A percentile compares a stretch with the other conserved stretches of the same genome.
Evolutionary conservation across 2,113 vertebrate genomes (phyloP).

Genomic region (Thamnophis sirtalis): DNA sequence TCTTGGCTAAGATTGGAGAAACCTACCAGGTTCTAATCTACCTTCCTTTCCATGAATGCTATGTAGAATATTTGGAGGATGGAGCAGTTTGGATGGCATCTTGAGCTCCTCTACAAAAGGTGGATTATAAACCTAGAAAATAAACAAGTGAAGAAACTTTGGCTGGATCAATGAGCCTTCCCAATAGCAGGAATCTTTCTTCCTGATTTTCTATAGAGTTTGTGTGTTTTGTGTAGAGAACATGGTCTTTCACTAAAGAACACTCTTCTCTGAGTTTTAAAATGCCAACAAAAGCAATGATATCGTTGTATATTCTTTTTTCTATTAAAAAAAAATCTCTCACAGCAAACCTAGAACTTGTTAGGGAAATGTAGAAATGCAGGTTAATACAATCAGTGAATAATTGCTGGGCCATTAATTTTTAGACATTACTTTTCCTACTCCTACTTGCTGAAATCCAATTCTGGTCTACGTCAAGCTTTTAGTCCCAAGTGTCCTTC

Average conservation of each 20-base stretch:
- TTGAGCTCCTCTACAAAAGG: not conserved
- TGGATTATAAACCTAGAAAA: not conserved
- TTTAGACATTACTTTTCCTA: conserved; percentile 43
- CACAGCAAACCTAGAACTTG: conserved; percentile 19
- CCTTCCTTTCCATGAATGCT: not conserved
- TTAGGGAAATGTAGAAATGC: conserved; percentile 15
- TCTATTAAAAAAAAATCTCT: conserved; percentile 23
- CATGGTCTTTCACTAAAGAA: not conserved
- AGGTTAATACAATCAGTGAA: conserved; percentile 43
- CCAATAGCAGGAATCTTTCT: not conserved
- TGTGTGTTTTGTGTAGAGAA: not conserved
- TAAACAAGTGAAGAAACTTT: not conserved
- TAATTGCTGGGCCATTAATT: conserved; percentile 48
- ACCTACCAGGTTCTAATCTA: not conserved
- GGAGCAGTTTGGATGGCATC: not conserved
- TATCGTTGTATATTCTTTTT: conserved; percentile 27
- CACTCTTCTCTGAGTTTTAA: not conserved
- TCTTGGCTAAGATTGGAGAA: not conserved
- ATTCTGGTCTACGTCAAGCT: conserved; percentile 77
- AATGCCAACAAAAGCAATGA: conserved; percentile 48
- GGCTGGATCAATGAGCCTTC: not conserved
- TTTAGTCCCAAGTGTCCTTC: conserved; percentile 75
- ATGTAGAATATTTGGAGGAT: not conserved
- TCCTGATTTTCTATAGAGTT: not conserved
- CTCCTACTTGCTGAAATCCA: conserved; percentile 39